Base-by-base conservation (phyloP, 2,113 vertebrate species). In the Thinocorus orbignyianus region DNA sequence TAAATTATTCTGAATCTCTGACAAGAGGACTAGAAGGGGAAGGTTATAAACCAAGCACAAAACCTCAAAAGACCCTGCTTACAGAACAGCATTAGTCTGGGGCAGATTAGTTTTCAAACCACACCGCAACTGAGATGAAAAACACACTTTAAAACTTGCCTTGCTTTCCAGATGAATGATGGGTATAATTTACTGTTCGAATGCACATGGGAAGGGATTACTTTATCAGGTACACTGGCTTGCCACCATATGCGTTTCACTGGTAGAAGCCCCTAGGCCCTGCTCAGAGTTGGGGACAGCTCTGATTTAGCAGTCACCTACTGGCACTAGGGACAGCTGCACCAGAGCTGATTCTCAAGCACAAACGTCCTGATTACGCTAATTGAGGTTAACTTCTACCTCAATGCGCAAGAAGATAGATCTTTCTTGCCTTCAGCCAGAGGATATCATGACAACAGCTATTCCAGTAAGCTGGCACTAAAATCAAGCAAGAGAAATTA, bases 141-240 rank as follows among this genome's bases (percentile, higher is more conserved):
- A 72, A 30, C 41, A 25, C 42, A 35, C 58, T 81, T 57, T 41
- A 79, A 86, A 74, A 48, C 42, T 83, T 71, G 30, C 60, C 46
- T 92, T 57, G 61, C 80, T 52, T 80, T 94, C 86, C 57, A 66
- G 17, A 61, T 92, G 86, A 95, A 37, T 25, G 82, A 93, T 92
- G 66, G 69, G 35, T 82, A 71, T 79, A 78, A 94, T 88, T 90
- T 93, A 64, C 42, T 60, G 37, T 52, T 84, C 42, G 55, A 64
- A 88, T 57, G 37, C 88, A 84, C 80, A 22, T 1, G 46, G 88
- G 90, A 84, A 88, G 17, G 71, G 51, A 71, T 90, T 55, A 49
- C 39, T 96, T 78, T 61, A 37, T 23, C 64, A 51, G 77, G 42
- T 55, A 71, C 42, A 4, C 25, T 35, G 70, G 25, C 26, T 68